These are phyloP conservation scores for Leptopilina clavipes DNA, from an alignment of 1,140 invertebrate species.

Conservation along the genomic window DNA sequence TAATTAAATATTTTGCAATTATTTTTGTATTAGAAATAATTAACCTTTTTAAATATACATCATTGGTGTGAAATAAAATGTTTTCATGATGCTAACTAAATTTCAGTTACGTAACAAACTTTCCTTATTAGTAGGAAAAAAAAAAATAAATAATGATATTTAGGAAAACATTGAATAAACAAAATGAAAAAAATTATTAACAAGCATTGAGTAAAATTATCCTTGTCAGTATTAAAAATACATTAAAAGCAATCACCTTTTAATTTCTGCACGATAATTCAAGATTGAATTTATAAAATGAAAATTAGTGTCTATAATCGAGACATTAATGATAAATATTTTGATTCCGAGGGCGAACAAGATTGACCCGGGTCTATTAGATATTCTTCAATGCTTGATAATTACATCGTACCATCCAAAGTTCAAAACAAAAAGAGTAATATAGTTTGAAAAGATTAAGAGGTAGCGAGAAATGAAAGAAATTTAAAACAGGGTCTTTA, in stretches of 20 bases:
- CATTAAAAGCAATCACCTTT: not conserved
- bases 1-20: too few relatives aligned
- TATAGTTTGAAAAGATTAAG: conserved; percentile 7
- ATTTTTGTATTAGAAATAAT: too few relatives aligned
- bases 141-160: too few relatives aligned
- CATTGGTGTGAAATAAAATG: too few relatives aligned
- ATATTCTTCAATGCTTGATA: conserved; percentile 25
- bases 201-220: too few relatives aligned
- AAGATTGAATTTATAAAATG: not conserved
- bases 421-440: conserved; percentile 18
- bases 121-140: too few relatives aligned
- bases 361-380: conserved; percentile 24
- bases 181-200: too few relatives aligned
- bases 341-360: conserved; percentile 2
- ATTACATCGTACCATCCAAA: conserved; percentile 19
- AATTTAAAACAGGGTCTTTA: not conserved
- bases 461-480: not conserved
- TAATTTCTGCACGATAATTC: not conserved
- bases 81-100: too few relatives aligned
- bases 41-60: too few relatives aligned
- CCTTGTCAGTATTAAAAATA: not conserved
- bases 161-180: too few relatives aligned
- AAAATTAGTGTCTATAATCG: not conserved
- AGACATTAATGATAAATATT: not conserved
- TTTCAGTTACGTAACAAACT: too few relatives aligned